These are phyloP conservation scores for Stichopus chloronotus DNA, from an alignment of 35 echinoderm and acorn worm species.

Conservation along the genomic window DNA sequence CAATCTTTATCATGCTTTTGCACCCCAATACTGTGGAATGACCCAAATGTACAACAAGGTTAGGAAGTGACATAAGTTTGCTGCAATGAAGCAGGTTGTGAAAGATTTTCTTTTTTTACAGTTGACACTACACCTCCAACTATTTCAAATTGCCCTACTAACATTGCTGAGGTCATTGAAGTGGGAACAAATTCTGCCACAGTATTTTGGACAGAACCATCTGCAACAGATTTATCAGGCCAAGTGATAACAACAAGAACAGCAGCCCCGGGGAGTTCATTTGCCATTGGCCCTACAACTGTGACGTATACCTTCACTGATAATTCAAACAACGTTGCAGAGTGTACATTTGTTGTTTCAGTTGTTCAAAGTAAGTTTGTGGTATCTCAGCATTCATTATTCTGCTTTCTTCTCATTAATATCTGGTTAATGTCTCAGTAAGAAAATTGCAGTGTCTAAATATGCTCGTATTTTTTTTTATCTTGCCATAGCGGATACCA, in stretches of 20 bases:
- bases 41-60: no score
- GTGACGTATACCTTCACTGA: slow-evolving; percentile 55
- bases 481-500: not conserved
- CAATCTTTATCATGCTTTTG: no score
- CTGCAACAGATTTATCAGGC: slow-evolving; percentile 50
- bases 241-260: not conserved
- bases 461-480: no score
- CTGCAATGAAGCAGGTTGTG: no score
- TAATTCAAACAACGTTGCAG: not conserved
- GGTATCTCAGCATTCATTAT: not conserved
- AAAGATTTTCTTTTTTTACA: not conserved
- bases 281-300: slow-evolving; percentile 29
- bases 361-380: not conserved
- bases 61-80: no score
- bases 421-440: no score
- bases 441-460: no score
- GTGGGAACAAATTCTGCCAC: not conserved
- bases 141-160: slow-evolving; percentile 42
- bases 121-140: slow-evolving; percentile 42
- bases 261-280: slow-evolving; percentile 36
- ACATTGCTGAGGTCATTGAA: slow-evolving; percentile 38
- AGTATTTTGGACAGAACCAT: slow-evolving; percentile 52
- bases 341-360: slow-evolving; percentile 16
- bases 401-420: no score
- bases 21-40: no score